Evolutionary conservation across 2,888 invertebrate genomes (phyloP).

Genomic region (Tenthredo notha): DNA sequence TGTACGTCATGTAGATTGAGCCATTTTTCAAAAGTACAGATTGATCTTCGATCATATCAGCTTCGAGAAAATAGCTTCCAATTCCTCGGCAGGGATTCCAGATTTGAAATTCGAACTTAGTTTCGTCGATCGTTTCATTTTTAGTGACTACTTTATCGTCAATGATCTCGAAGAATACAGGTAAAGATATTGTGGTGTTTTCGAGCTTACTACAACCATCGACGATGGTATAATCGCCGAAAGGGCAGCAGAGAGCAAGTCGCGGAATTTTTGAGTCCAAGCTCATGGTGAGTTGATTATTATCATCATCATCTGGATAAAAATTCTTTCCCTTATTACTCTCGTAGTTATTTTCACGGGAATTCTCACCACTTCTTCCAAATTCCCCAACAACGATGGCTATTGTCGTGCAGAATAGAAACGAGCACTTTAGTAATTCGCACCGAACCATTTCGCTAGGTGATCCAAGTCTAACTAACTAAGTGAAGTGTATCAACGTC

Average conservation of each 20-base stretch:
- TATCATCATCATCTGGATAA: not conserved
- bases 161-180: conserved; percentile 27
- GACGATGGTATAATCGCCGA: conserved; percentile 45
- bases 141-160: conserved; percentile 16
- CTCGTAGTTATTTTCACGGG: not conserved
- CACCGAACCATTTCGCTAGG: conserved; percentile 9
- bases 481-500: not conserved
- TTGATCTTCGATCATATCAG: conserved; percentile 54
- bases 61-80: conserved; percentile 59
- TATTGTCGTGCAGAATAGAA: not conserved
- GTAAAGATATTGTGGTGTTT: conserved; percentile 20
- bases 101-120: conserved; percentile 57
- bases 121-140: not conserved
- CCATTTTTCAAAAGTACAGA: conserved; percentile 65
- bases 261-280: conserved; percentile 57
- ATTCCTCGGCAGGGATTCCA: conserved; percentile 62
- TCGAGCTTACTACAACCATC: not conserved
- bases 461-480: not conserved
- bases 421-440: not conserved
- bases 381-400: not conserved
- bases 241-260: conserved; percentile 66
- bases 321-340: not conserved
- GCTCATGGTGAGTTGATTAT: not conserved
- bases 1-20: conserved; percentile 57
- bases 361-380: not conserved